Percentiles rank a stretch among this genome's conserved stretches.
phyloP scores from a whole-genome alignment of 2,113 vertebrate species.

The Sarotherodon lohbergeri region DNA sequence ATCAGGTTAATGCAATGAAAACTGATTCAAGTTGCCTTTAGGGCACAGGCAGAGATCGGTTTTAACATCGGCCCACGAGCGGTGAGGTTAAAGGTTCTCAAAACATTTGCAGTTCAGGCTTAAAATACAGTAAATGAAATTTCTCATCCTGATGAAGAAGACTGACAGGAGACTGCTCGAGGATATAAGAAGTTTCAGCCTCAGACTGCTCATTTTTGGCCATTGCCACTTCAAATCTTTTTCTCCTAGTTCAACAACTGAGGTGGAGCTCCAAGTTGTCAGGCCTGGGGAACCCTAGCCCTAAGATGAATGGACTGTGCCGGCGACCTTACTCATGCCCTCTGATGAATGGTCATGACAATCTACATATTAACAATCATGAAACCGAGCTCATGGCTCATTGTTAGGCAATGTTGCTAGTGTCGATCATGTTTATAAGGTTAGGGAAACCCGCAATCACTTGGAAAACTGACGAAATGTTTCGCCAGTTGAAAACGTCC shows the following conservation, averaged over 20 bases:
- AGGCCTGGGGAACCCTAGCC: not conserved
- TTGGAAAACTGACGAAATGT: not conserved
- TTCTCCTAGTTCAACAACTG: not conserved
- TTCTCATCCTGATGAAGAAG: not conserved
- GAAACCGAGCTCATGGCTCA: not conserved
- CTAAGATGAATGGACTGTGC: not conserved
- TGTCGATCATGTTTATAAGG: not conserved
- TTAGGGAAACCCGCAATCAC: not conserved
- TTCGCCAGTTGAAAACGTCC: not conserved
- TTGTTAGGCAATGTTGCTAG: not conserved
- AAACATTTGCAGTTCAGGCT: constrained; percentile 14
- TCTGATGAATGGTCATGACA: not conserved
- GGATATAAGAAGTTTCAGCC: not conserved
- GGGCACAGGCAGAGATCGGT: not conserved
- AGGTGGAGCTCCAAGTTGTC: not conserved
- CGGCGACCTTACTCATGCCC: no score
- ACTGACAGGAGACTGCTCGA: not conserved
- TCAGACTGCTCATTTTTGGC: not conserved
- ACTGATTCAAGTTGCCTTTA: constrained; percentile 18
- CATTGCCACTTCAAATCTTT: not conserved
- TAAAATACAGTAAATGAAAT: constrained; percentile 10
- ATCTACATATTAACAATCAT: not conserved
- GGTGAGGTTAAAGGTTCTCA: constrained; percentile 34
- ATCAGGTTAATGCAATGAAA: constrained; percentile 43
- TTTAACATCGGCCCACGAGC: not conserved